Evolutionary conservation across 2,888 invertebrate species (phyloP).

Genomic region (Ptilodon capucinus): DNA sequence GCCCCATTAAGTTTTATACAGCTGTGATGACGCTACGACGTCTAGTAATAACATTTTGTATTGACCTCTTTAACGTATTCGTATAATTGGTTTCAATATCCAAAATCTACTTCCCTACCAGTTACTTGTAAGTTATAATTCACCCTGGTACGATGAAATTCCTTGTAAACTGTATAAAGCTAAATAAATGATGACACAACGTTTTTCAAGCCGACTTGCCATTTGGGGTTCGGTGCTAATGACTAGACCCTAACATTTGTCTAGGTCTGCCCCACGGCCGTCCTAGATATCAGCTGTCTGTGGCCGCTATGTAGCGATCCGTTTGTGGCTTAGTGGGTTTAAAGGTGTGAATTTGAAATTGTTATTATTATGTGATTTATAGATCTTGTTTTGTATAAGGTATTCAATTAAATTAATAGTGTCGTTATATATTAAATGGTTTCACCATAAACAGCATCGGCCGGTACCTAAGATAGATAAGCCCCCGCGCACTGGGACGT

Average conservation of each 20-base stretch:
- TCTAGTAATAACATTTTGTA: not conserved
- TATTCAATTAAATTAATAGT: not conserved
- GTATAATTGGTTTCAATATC: no score
- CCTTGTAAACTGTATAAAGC: not conserved
- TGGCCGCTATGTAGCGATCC: not conserved
- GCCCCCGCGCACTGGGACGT: no score
- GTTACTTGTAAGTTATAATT: not conserved
- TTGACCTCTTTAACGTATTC: no score
- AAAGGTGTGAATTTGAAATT: conserved; percentile 14
- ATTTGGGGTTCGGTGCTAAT: conserved; percentile 8
- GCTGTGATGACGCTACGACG: not conserved
- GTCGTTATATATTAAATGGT: not conserved
- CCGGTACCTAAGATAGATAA: no score
- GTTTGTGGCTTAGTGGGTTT: conserved; percentile 13
- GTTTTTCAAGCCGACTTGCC: not conserved
- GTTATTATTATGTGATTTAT: no score
- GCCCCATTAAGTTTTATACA: not conserved
- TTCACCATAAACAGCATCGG: not conserved
- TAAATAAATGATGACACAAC: not conserved
- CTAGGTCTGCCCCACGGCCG: conserved; percentile 13
- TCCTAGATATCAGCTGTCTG: conserved; percentile 1
- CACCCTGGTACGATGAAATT: not conserved
- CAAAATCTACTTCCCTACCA: no score
- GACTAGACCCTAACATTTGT: conserved; percentile 17
- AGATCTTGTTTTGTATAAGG: no score